phyloP scores from a whole-genome alignment of 2,888 invertebrate species.

The Nipponacmea schrenckii region DNA sequence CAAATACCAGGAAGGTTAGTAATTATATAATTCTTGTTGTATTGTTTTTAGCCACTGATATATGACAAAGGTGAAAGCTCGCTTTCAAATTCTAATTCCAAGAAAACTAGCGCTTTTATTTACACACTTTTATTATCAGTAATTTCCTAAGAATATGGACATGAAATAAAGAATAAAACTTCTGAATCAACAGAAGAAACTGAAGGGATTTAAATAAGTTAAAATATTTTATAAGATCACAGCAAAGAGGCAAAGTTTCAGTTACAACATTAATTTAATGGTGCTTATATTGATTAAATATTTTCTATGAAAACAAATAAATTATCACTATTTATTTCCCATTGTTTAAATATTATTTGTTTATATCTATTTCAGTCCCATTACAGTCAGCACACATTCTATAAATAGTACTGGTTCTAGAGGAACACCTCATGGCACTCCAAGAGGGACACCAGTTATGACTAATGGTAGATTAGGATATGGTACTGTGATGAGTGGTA shows the following conservation, averaged over 20 bases:
- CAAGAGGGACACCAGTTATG: conserved; percentile 34
- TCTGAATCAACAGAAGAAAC: too few species aligned
- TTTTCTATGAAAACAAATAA: too few species aligned
- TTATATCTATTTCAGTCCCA: conserved; percentile 15
- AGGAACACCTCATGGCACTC: conserved; percentile 30
- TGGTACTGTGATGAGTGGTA: conserved; percentile 24
- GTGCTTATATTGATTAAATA: too few species aligned
- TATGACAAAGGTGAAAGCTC: background rate
- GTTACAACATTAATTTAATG: too few species aligned
- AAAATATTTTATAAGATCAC: too few species aligned
- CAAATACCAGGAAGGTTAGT: conserved; percentile 32
- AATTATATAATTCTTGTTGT: background rate
- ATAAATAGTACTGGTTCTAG: conserved; percentile 28
- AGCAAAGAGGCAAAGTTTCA: too few species aligned
- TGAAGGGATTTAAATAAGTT: too few species aligned
- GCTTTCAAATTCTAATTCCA: background rate
- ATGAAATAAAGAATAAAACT: too few species aligned
- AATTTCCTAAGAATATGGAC: too few species aligned
- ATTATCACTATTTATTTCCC: too few species aligned
- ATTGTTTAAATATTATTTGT: too few species aligned
- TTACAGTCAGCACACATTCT: conserved; percentile 30
- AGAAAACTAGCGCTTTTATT: conserved; percentile 5
- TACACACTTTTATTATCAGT: too few species aligned
- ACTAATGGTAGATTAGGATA: conserved; percentile 17
- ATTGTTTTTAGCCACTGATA: background rate